Evolutionary conservation across 2,113 vertebrate species (phyloP).

Genomic region (Nerophis ophidion): DNA sequence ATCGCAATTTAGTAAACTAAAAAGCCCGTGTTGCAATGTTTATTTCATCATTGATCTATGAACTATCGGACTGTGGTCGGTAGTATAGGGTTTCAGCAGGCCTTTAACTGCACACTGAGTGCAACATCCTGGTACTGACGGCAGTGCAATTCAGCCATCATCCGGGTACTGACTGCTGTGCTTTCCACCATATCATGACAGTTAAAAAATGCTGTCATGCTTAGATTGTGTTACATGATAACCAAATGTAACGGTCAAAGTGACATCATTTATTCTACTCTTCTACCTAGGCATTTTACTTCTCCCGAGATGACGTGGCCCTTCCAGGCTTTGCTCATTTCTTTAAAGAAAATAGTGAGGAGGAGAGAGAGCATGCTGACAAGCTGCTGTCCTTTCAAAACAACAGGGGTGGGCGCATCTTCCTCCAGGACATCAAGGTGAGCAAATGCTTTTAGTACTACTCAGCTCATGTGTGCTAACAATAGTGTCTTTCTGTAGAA

Average conservation of each 20-base stretch:
- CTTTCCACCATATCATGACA: too few species aligned
- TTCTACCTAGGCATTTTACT: constrained; percentile 72
- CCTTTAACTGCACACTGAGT: too few species aligned
- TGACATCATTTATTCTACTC: neutral
- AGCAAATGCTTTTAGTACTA: neutral
- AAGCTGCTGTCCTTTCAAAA: constrained; percentile 80
- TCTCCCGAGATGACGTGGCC: constrained; percentile 81
- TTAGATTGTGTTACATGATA: neutral
- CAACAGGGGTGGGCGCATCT: constrained; percentile 75
- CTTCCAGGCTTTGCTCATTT: constrained; percentile 77
- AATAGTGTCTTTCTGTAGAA: constrained; percentile 28
- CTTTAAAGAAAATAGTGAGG: constrained; percentile 77
- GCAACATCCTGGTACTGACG: too few species aligned
- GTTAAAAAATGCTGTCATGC: constrained; percentile 24
- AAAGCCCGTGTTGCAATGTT: too few species aligned
- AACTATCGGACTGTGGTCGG: too few species aligned
- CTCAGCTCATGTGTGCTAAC: neutral
- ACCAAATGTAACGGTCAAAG: too few species aligned
- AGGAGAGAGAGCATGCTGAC: constrained; percentile 77
- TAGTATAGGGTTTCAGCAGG: too few species aligned
- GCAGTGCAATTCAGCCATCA: too few species aligned
- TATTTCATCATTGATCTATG: too few species aligned
- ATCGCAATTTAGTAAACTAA: too few species aligned
- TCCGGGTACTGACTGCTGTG: too few species aligned
- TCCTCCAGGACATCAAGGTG: constrained; percentile 80